A percentile compares a stretch with the other conserved stretches of the same genome.
These are phyloP conservation scores for Drosophila nr. perissopoda DNA, from an alignment of 2,888 invertebrate genomes.

Conservation along the genomic window DNA sequence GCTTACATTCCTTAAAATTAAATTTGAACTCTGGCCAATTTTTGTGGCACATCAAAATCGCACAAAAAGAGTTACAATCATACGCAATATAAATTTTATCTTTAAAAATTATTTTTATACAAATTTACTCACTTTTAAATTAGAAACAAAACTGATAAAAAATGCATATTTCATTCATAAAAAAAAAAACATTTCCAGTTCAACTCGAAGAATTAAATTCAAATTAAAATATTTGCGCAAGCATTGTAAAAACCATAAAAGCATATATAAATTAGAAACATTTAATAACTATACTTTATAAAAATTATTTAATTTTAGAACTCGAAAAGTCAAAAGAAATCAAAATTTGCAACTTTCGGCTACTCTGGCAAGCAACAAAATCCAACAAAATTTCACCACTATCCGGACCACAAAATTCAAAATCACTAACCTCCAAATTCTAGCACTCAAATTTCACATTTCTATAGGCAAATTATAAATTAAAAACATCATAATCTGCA, in stretches of 20 bases:
- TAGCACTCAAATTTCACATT: constrained; percentile 8
- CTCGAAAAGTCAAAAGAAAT: constrained; percentile 38
- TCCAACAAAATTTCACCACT: constrained; percentile 29
- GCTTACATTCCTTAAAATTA: background rate
- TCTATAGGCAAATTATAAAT: constrained; percentile 12
- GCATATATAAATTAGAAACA: background rate
- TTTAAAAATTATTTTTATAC: background rate
- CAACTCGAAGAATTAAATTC: background rate
- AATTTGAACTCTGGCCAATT: background rate
- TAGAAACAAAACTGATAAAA: background rate
- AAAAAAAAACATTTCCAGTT: too few relatives aligned
- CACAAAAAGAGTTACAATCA: background rate
- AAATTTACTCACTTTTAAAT: background rate
- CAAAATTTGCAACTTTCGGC: constrained; percentile 66
- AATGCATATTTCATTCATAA: background rate
- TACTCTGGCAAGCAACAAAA: constrained; percentile 63
- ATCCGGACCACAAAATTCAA: constrained; percentile 49
- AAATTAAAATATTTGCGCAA: background rate
- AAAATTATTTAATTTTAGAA: constrained; percentile 62
- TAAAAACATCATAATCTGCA: constrained; percentile 5
- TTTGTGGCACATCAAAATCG: background rate
- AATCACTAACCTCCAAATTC: constrained; percentile 37
- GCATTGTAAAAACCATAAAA: constrained; percentile 2
- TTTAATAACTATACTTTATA: constrained; percentile 34
- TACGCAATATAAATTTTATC: background rate